phyloP scores from a whole-genome alignment of 2,113 vertebrate genomes.

The Charadrius vociferus region DNA sequence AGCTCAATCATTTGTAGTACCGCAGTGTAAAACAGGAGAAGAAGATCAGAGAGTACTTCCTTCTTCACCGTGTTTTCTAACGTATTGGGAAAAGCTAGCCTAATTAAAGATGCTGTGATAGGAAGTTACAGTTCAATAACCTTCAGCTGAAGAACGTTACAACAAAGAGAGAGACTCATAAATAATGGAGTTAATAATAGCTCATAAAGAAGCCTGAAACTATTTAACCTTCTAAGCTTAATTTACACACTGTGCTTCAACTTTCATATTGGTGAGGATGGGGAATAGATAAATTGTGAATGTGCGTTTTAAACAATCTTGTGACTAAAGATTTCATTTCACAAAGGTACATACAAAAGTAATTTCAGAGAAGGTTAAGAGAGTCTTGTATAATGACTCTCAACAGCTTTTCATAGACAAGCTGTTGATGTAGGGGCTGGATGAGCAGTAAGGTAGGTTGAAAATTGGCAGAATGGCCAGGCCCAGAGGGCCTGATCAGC shows the following conservation, averaged over 20 bases:
- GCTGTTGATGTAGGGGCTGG: background rate
- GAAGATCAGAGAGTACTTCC: background rate
- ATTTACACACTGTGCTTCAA: slow-evolving; percentile 10
- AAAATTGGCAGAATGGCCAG: background rate
- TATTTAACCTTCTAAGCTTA: slow-evolving; percentile 17
- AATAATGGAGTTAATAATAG: slow-evolving; percentile 36
- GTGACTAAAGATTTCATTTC: background rate
- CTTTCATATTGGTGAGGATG: background rate
- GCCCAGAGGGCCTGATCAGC: background rate
- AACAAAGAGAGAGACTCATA: slow-evolving; percentile 13
- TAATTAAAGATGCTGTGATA: slow-evolving; percentile 54
- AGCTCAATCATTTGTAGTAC: background rate
- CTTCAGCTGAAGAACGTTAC: slow-evolving; percentile 4
- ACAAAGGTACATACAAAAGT: background rate
- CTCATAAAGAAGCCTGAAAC: background rate
- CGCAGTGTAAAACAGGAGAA: background rate
- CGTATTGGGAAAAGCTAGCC: background rate
- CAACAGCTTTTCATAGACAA: background rate
- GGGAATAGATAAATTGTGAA: background rate
- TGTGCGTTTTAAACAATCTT: background rate
- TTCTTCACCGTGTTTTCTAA: background rate
- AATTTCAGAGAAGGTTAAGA: background rate
- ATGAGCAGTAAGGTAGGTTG: background rate
- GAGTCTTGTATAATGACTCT: background rate
- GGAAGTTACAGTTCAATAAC: slow-evolving; percentile 36